Conservation (phyloP, 2,113 vertebrate genomes). For the Solenodon paradoxus region DNA sequence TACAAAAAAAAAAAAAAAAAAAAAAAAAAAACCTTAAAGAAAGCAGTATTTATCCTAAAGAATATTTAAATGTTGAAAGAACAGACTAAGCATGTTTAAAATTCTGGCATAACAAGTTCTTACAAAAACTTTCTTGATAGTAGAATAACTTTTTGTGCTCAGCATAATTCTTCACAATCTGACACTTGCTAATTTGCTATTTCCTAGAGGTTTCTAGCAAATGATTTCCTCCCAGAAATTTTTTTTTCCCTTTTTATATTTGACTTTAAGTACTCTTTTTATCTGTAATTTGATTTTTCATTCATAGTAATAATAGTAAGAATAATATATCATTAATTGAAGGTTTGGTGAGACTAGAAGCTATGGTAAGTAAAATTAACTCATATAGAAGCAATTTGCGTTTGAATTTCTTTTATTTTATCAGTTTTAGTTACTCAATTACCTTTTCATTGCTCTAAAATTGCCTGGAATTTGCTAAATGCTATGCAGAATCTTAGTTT, state of each 20-base stretch:
- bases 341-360: background rate
- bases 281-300: background rate
- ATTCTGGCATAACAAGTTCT: background rate
- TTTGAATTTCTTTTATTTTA: background rate
- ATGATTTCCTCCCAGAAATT: background rate
- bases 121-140: conserved; percentile 22
- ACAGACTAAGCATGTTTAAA: background rate
- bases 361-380: background rate
- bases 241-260: background rate
- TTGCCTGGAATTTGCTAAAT: conserved; percentile 8
- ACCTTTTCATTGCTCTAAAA: background rate
- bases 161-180: conserved; percentile 4
- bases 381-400: background rate
- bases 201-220: background rate
- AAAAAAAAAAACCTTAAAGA: background rate
- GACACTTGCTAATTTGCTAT: conserved; percentile 2
- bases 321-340: background rate
- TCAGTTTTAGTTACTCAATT: background rate
- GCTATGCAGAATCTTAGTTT: background rate
- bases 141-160: background rate
- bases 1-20: background rate
- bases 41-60: background rate
- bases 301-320: background rate
- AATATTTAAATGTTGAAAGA: background rate
- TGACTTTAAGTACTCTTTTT: background rate